Percentiles rank a stretch among this genome's conserved stretches.
These are phyloP conservation scores for Drosophila nebulosa DNA, from an alignment of 1,140 invertebrate genomes.

Conservation along the genomic window DNA sequence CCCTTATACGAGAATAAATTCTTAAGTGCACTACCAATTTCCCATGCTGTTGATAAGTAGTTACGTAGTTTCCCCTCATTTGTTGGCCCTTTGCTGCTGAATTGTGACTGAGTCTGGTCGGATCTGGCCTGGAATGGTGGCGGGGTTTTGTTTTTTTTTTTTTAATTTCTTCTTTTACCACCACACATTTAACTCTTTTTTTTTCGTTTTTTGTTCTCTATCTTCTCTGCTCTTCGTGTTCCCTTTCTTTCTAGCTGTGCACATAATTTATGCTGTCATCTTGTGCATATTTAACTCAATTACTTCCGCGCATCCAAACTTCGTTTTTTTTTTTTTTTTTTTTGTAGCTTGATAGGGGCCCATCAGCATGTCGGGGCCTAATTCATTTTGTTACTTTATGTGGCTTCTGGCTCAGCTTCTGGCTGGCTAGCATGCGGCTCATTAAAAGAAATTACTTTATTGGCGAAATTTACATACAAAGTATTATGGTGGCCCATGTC, in stretches of 20 bases:
- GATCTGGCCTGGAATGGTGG: neutral
- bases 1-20: conserved; percentile 23
- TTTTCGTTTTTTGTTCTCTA: conserved; percentile 5
- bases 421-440: conserved; percentile 54
- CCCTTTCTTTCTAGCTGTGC: conserved; percentile 12
- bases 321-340: neutral
- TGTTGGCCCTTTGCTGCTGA: conserved; percentile 53
- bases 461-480: conserved; percentile 75
- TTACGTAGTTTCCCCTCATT: conserved; percentile 46
- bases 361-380: conserved; percentile 66
- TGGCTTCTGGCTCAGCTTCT: conserved; percentile 39
- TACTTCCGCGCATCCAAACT: conserved; percentile 70
- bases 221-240: neutral
- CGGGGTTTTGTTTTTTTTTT: conserved; percentile 33
- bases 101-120: conserved; percentile 7
- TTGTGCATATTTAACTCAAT: conserved; percentile 79
- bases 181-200: conserved; percentile 74
- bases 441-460: conserved; percentile 78
- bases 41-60: conserved; percentile 57
- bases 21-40: conserved; percentile 29
- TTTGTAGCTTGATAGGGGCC: conserved; percentile 60
- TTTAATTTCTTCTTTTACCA: conserved; percentile 31
- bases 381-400: conserved; percentile 76
- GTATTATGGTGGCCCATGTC: conserved; percentile 74
- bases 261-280: conserved; percentile 79